Conservation (phyloP, 2,797 vertebrate species). For the Ambastaia sidthimunki region DNA sequence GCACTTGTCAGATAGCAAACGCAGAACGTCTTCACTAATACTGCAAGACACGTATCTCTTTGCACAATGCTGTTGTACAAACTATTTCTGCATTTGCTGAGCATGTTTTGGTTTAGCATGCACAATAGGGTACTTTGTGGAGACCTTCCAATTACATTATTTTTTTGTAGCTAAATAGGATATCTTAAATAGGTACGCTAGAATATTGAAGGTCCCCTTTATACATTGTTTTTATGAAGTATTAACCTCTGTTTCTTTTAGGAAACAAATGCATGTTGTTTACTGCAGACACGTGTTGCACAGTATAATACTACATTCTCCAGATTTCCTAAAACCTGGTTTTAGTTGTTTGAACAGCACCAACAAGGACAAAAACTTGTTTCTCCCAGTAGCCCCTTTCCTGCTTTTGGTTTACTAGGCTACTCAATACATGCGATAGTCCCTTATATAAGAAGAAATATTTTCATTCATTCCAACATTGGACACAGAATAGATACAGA, state of each 20-base stretch:
- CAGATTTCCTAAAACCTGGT: constrained; percentile 16
- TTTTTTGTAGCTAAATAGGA: background rate
- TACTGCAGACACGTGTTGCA: background rate
- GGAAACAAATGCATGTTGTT: background rate
- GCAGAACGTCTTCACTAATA: constrained; percentile 10
- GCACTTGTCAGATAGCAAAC: constrained; percentile 30
- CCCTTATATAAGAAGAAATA: background rate
- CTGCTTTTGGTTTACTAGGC: background rate
- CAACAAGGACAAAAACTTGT: background rate
- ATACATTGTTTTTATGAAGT: background rate
- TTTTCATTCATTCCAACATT: background rate
- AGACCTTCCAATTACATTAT: background rate
- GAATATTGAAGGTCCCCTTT: constrained; percentile 37
- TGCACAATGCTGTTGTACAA: background rate
- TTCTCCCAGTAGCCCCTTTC: background rate
- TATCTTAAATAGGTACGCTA: constrained; percentile 38
- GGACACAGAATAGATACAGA: background rate
- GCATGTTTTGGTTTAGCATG: background rate
- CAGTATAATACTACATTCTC: constrained; percentile 2
- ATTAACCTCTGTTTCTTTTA: background rate
- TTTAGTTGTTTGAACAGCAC: background rate
- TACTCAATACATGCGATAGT: background rate
- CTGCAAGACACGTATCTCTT: constrained; percentile 16
- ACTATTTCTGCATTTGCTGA: background rate
- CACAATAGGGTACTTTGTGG: background rate